Evolutionary conservation across 2,888 invertebrate genomes (phyloP), one percentile per base, ranked within the genome.

Genomic region (Apamea crenata): DNA sequence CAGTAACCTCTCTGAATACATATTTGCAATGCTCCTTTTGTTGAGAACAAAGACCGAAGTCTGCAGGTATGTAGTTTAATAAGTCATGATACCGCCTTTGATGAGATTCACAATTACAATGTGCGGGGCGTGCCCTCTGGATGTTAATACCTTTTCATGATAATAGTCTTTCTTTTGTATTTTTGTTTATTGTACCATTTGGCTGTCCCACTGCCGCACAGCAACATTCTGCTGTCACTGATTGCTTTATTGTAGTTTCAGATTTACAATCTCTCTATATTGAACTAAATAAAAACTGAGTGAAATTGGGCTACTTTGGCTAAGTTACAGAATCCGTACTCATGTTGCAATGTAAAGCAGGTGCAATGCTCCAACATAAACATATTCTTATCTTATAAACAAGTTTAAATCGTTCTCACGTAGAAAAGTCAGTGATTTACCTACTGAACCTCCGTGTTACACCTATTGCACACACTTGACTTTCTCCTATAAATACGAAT

Each of bases 1-100:
- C 89, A 94, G 92, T 95, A 92, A 95, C 95, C 95, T 93, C 90
- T 86, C 91, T 82, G 90, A 87, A 87, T 88, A n/a, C n/a, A n/a
- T n/a, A 89, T 91, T 92, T 92, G 90, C 90, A 85, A 87, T 87
- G 86, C 87, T 90, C 90, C 86, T 93, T 93, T 94, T 94, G 90
- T 93, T 90, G 80, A 79, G 87, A 92, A 94, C 91, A 93, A 92
- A 93, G 92, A 92, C 90, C 85, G 70, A 88, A 77, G 87, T 88
- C 88, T 88, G 81, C 84, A 80, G 86, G 87, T 88, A 83, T 82
- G 72, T 83, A 89, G 88, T 87, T 91, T 90, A 89, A 87, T 83
- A 87, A 86, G 85, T 87, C 87, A 89, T 87, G 91, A 92, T 92
- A 91, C 87, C 89, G 87, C 84, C 85, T 88, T 89, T 88, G 88